Evolutionary conservation across 1,140 invertebrate species (phyloP).

Genomic region (Sitobion miscanthi): DNA sequence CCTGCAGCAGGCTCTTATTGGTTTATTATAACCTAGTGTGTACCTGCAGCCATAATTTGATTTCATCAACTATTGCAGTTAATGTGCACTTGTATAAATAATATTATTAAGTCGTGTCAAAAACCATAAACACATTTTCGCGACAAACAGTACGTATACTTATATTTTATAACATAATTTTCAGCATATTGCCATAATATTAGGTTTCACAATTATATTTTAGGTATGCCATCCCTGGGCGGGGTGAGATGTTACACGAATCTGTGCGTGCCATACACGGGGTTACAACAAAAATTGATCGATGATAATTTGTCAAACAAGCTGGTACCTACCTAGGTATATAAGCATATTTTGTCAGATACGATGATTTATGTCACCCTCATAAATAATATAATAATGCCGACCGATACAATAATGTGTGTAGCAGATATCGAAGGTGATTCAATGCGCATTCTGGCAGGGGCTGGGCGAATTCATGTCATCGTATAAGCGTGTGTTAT

Average conservation of each 20-base stretch:
- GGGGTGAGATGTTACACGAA: neutral
- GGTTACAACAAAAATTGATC: neutral
- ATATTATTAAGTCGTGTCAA: neutral
- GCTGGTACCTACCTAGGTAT: neutral
- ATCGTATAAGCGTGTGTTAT: conserved; percentile 38
- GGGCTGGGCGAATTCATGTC: neutral
- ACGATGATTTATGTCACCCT: neutral
- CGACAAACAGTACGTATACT: neutral
- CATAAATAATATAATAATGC: conserved; percentile 17
- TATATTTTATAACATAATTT: neutral
- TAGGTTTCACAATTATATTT: neutral
- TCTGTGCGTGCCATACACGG: neutral
- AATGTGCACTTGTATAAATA: neutral
- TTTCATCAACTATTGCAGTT: neutral
- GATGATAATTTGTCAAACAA: neutral
- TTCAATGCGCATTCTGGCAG: neutral
- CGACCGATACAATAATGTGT: neutral
- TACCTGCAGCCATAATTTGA: neutral
- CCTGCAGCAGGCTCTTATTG: neutral
- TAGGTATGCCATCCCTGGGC: neutral
- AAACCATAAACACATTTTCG: neutral
- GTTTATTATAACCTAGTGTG: neutral
- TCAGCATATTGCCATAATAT: neutral
- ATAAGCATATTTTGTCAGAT: neutral
- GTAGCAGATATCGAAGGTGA: conserved; percentile 20